Conservation (phyloP, 2,113 vertebrate species). For the Vombatus ursinus region DNA sequence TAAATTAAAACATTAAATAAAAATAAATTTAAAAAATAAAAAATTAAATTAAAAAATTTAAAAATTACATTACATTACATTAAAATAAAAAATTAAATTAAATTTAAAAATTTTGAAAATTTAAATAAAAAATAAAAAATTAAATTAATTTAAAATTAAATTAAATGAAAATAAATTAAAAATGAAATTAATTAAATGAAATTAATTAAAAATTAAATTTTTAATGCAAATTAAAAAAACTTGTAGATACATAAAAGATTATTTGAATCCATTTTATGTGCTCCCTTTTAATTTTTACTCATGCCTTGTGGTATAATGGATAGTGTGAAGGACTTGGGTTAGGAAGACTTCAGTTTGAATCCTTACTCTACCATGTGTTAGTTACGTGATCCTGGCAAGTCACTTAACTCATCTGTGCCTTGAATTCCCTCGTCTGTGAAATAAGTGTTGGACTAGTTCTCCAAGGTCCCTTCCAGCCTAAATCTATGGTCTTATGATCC, state of each 20-base stretch:
- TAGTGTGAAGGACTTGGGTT: not conserved
- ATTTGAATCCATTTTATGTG: not conserved
- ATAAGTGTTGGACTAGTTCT: not conserved
- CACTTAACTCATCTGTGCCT: not conserved
- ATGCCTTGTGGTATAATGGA: not conserved
- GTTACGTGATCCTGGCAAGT: not conserved
- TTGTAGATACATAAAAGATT: not conserved
- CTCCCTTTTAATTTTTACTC: not conserved
- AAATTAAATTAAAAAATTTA: no score
- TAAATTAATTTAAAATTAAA: no score
- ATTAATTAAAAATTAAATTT: no score
- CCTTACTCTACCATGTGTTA: not conserved
- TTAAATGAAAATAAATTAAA: no score
- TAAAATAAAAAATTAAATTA: no score
- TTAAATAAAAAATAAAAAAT: no score
- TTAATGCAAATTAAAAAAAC: not conserved
- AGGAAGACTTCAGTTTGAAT: not conserved
- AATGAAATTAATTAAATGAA: no score
- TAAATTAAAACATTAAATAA: no score
- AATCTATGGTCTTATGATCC: not conserved
- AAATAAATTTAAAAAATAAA: no score
- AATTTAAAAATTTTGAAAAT: no score
- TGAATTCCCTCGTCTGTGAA: conserved; percentile 7
- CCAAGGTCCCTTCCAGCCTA: not conserved
- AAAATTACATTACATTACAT: no score